phyloP scores from a whole-genome alignment of 1,140 invertebrate species.

The Penaeus chinensis region DNA sequence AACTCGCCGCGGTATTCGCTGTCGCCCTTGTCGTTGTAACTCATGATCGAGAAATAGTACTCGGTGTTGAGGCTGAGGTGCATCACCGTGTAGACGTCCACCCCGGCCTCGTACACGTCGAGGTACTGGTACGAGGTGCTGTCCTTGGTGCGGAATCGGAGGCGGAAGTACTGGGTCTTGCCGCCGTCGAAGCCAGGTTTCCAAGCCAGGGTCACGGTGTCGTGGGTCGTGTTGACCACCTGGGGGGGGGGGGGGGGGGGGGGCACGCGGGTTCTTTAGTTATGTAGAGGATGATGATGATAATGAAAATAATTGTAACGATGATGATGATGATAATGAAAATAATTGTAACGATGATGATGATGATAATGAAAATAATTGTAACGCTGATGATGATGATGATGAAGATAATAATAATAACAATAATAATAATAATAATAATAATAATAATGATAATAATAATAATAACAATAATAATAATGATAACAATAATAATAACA shows the following conservation, averaged over 20 bases:
- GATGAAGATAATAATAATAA: too few relatives aligned
- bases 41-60: constrained; percentile 90
- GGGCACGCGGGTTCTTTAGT: too few relatives aligned
- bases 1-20: constrained; percentile 85
- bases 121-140: constrained; percentile 67
- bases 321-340: too few relatives aligned
- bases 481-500: too few relatives aligned
- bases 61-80: constrained; percentile 85
- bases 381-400: too few relatives aligned
- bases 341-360: not conserved
- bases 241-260: constrained; percentile 65
- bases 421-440: too few relatives aligned
- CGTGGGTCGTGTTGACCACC: constrained; percentile 88
- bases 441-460: too few relatives aligned
- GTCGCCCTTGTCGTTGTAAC: constrained; percentile 85
- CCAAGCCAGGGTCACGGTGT: constrained; percentile 89
- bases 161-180: constrained; percentile 67
- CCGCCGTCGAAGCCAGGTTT: constrained; percentile 96
- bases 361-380: too few relatives aligned
- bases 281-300: too few relatives aligned
- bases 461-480: too few relatives aligned
- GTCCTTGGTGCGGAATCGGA: constrained; percentile 58
- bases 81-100: constrained; percentile 77
- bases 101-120: constrained; percentile 81
- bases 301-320: too few relatives aligned